Conservation (phyloP, 2,113 vertebrate species). For the Eubucco bourcierii region DNA sequence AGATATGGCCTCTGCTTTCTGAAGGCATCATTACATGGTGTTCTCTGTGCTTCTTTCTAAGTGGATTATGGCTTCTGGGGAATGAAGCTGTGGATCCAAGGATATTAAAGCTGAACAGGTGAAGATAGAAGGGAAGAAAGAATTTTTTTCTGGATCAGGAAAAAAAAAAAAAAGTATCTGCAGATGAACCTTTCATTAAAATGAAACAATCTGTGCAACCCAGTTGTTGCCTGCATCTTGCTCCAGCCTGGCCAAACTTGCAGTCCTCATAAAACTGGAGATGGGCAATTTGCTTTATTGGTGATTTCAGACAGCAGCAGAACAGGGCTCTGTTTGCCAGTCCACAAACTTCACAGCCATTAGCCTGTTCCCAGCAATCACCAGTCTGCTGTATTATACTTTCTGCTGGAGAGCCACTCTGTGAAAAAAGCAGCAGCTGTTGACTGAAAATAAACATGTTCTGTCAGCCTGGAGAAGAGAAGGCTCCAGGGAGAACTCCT, state of each 20-base stretch:
- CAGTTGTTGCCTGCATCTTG: not conserved
- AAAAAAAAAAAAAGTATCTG: not conserved
- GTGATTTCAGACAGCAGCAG: conserved; percentile 37
- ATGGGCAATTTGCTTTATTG: conserved; percentile 62
- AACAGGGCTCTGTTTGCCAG: conserved; percentile 43
- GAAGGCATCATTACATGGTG: not conserved
- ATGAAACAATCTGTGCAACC: conserved; percentile 20
- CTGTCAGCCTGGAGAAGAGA: not conserved
- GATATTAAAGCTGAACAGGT: not conserved
- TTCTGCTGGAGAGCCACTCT: conserved; percentile 20
- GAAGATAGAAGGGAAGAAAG: not conserved
- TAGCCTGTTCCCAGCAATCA: not conserved
- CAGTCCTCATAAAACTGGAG: conserved; percentile 54
- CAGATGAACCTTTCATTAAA: conserved; percentile 18
- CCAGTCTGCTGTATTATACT: conserved; percentile 4
- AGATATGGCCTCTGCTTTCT: not conserved
- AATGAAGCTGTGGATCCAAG: not conserved
- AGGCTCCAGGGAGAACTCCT: no score
- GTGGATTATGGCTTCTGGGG: not conserved
- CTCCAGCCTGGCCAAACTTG: conserved; percentile 27
- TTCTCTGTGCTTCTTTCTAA: not conserved
- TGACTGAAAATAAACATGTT: conserved; percentile 58
- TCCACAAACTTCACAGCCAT: conserved; percentile 33
- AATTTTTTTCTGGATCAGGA: not conserved
- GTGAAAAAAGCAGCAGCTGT: conserved; percentile 62